Evolutionary conservation across 2,797 vertebrate species (phyloP), one percentile per base, ranked within the genome.

Genomic region (Discoglossus pictus): DNA sequence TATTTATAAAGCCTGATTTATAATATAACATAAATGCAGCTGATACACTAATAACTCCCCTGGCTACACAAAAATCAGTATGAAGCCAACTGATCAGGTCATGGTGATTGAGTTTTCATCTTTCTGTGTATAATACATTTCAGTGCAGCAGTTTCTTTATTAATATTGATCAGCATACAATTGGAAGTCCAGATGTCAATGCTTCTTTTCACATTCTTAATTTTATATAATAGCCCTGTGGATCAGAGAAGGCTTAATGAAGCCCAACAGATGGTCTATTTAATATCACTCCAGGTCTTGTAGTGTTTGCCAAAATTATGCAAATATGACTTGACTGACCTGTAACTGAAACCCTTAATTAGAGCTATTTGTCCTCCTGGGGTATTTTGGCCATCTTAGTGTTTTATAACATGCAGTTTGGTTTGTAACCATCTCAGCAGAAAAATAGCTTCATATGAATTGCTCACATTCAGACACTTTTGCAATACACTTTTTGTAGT

Each of bases 231-330:
- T 83, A 83, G 78, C 75, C 65, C 58, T 77, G 79, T 78, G 85
- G 85, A 83, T 84, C 79, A 86, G 78, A 76, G 76, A 80, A 73
- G 79, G 72, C 68, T 75, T 87, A 89, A 90, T 84, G 85, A 87
- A 88, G 82, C 79, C 82, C 82, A 88, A 80, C 88, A 90, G 87
- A 90, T 89, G 88, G 87, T 84, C 77, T 81, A 65, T 83, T 89
- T 87, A 86, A 87, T 89, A 86, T 74, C 47, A 72, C 83, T 85
- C 75, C 79, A 55, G 60, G 83, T 81, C 83, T 82, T 79, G 73
- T 82, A 84, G 79, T 63, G 73, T 80, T 84, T 85, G 83, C 83
- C 83, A 87, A 84, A 86, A 79, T 51, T 76, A 86, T 75, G 74
- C 80, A 83, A 82, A 80, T 83, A 85, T 79, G 75, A 76, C 85